Percentiles rank a stretch among this genome's conserved stretches.
phyloP scores from a whole-genome alignment of 2,113 vertebrate genomes.

The Euleptes europaea region DNA sequence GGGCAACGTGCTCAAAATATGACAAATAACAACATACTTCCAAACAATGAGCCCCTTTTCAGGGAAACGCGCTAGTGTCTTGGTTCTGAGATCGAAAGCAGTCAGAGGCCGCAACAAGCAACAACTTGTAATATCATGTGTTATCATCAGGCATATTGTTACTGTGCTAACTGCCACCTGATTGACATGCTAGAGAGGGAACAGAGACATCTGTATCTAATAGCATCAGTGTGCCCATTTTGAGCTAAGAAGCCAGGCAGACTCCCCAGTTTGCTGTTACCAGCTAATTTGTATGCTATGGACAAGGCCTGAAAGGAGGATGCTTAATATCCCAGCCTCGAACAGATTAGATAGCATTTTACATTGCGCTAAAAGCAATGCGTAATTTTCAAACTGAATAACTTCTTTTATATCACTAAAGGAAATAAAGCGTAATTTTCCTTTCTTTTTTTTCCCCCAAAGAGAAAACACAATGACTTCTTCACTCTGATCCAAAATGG shows the following conservation, averaged over 20 bases:
- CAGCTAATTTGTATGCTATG: neutral
- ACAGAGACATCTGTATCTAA: neutral
- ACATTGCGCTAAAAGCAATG: neutral
- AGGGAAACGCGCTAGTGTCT: neutral
- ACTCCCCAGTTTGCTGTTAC: neutral
- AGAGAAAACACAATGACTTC: neutral
- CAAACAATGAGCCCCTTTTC: neutral
- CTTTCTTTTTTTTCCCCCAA: neutral
- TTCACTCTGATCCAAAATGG: conserved; percentile 13
- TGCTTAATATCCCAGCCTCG: neutral
- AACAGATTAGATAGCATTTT: neutral
- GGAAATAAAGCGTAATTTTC: conserved; percentile 6
- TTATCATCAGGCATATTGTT: neutral
- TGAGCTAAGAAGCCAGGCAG: neutral
- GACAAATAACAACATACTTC: neutral
- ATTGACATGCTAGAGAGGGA: conserved; percentile 5
- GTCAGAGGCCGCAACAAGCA: neutral
- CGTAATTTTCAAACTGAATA: conserved; percentile 13
- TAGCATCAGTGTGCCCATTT: neutral
- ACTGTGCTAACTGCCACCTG: neutral
- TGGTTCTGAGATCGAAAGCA: neutral
- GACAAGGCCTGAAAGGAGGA: neutral
- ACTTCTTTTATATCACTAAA: neutral
- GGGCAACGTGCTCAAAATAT: neutral
- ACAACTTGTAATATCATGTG: neutral